phyloP scores from a whole-genome alignment of 2,797 vertebrate genomes.

The Hylomyscus alleni region DNA sequence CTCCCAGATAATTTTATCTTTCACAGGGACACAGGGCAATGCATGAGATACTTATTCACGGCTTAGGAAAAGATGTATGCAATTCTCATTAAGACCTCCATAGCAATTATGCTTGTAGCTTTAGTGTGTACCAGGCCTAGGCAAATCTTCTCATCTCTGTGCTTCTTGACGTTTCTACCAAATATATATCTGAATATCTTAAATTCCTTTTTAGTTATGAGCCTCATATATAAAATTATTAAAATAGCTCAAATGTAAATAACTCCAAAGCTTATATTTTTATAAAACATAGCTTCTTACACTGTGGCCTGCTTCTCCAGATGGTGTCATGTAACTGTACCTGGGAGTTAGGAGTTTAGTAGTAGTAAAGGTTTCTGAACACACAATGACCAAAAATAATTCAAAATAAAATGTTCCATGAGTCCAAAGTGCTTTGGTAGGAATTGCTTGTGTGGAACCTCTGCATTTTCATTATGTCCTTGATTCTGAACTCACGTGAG shows the following conservation, averaged over 20 bases:
- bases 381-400: neutral
- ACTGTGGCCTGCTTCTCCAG: neutral
- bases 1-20: constrained; percentile 1
- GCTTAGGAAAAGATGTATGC: neutral
- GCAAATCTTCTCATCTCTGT: neutral
- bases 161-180: neutral
- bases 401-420: neutral
- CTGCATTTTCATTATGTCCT: no score
- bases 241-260: neutral
- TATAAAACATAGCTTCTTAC: neutral
- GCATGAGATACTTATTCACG: neutral
- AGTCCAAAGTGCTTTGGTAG: neutral
- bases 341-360: neutral
- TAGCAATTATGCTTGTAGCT: neutral
- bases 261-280: neutral
- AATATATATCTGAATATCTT: neutral
- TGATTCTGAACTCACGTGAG: neutral
- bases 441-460: neutral
- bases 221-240: neutral
- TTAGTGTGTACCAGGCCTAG: neutral
- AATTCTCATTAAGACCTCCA: neutral
- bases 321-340: neutral
- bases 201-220: neutral
- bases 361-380: neutral
- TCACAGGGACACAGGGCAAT: neutral